Base-by-base conservation (phyloP, 2,113 vertebrate species). In the Empidonax alnorum region DNA sequence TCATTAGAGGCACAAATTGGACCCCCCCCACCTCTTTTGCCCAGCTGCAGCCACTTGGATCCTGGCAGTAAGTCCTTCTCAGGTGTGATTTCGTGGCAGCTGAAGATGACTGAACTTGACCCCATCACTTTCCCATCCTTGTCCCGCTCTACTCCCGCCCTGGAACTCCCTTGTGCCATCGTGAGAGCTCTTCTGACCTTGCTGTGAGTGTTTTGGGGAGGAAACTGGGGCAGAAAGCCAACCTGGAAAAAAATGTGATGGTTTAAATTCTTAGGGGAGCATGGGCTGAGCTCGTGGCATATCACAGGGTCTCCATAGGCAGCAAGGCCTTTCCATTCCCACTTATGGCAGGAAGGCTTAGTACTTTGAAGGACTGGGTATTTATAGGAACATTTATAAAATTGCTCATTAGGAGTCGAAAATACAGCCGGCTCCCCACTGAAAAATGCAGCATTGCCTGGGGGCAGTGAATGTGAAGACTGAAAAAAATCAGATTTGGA, bases 61-160 rank as follows among this genome's bases (percentile, higher is more conserved):
- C 35, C 67, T 52, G 56, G 33, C 90, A 94, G n/a, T 82, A 87
- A 94, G 79, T 87, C 62, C 68, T 65, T 77, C 72, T 84, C 93
- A 92, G 94, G 93, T 97, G 91, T 67, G 69, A 94, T 55, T 46
- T 84, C 30, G 11, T 47, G 73, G 80, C 89, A 90, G 61, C 86
- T 90, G 86, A 67, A 74, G 59, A 86, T 55, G 62, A 35, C 82
- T 44, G 66, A 82, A 72, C 42, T 49, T 87, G 69, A 74, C 81
- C 22, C 17, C 59, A 35, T 61, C 46, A 11, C 37, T 2, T 4
- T 67, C 44, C 39, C 13, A 14, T 39, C 79, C 79, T 93, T 78
- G 72, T 62, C 75, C 79, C 86, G 39, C 56, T 78, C 55, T 66
- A 50, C 63, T 84, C 35, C 35, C 42, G 42, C 63, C 20, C 47